These are phyloP conservation scores for Cosmia pyralina DNA, from an alignment of 2,888 invertebrate species.

Conservation along the genomic window DNA sequence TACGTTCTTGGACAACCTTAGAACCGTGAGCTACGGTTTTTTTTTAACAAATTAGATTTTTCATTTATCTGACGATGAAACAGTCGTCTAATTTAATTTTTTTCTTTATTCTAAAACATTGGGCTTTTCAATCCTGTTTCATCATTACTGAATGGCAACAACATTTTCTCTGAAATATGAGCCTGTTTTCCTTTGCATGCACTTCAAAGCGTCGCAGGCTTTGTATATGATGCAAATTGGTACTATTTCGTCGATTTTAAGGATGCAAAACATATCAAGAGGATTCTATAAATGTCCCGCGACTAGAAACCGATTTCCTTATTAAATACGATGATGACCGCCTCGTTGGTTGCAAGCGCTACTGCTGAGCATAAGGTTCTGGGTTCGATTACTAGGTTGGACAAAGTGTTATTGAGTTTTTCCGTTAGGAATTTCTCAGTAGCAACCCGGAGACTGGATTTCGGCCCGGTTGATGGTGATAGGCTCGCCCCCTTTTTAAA, in stretches of 20 bases:
- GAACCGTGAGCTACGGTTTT: neutral
- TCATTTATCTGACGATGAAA: too few relatives aligned
- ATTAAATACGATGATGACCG: neutral
- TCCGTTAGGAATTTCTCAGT: neutral
- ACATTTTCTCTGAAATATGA: neutral
- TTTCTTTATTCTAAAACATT: neutral
- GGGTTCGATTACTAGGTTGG: neutral
- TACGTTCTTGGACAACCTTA: neutral
- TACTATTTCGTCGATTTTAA: neutral
- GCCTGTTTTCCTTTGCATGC: neutral
- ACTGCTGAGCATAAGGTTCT: neutral
- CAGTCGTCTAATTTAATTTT: neutral
- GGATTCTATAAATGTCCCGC: neutral
- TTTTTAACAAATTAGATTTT: neutral
- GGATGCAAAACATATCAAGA: neutral
- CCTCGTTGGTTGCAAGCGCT: neutral
- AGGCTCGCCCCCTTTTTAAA: neutral
- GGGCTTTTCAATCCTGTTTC: neutral
- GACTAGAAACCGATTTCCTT: neutral
- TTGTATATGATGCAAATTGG: neutral
- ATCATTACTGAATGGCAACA: neutral
- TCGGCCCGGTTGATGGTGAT: neutral
- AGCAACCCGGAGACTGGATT: neutral
- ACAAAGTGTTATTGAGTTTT: neutral
- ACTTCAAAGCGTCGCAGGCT: neutral